Base-by-base conservation (phyloP, 2,797 vertebrate genomes). In the Microchirus variegatus region DNA sequence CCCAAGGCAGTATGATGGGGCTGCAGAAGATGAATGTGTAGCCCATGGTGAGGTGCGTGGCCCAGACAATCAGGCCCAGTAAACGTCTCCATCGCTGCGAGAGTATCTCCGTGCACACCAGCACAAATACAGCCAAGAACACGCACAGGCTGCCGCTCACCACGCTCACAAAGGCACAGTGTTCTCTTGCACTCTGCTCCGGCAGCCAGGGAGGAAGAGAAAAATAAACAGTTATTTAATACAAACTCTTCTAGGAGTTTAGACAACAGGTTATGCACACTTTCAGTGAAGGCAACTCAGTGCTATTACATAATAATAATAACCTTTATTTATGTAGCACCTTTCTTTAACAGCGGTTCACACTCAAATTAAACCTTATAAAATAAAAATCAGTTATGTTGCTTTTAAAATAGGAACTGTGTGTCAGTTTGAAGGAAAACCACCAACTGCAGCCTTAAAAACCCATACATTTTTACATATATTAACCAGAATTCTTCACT, bases 11-110 rank as follows among this genome's bases (percentile, higher is more conserved):
- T 55, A 92, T 82, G 53, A 59, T 16, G 3, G 42, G 46, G 0
- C 73, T 51, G 17, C 90, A 85, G 81, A 94, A 96, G 44, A 96
- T 91, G 77, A 97, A 94, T 18, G 95, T 90, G 1, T 93, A 98
- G 81, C 95, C 97, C 81, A 99, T 89, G 0, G 87, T 86, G 84
- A 98, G 72, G 66, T 98, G 94, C 61, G 95, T 96, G 84, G 89
- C 80, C 95, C 97, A 99, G 50, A 95, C 90, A 10, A 91, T 73
- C 35, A 95, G 72, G 0, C 96, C 96, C 42, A 96, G 91, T 7
- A 92, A 68, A 0, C 59, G 83, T 13, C 97, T 94, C 94, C 96
- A 96, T 54, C 90, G 92, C 67, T 93, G 94, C 5, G 94, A 90
- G 0, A 97, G 89, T 9, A 93, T 90, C 49, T 97, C 97, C 0